phyloP scores from a whole-genome alignment of 2,888 invertebrate species.

The Andricus curvator region DNA sequence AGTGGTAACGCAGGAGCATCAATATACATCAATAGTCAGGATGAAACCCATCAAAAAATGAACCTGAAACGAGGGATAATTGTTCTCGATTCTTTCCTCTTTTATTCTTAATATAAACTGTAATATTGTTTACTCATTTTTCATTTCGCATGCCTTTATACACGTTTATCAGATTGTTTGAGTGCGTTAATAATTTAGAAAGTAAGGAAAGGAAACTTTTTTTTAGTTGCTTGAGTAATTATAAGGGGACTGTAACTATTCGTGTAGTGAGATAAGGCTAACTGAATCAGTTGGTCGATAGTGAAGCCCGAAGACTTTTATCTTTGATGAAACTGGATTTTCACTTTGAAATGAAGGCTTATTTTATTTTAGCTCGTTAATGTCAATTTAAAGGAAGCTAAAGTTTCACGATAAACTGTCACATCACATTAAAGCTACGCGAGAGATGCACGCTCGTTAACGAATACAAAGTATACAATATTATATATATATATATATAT shows the following conservation, averaged over 20 bases:
- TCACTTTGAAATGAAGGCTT: constrained; percentile 28
- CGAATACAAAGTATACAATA: constrained; percentile 1
- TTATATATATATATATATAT: too few species aligned
- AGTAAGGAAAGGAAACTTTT: neutral
- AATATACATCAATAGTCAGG: too few species aligned
- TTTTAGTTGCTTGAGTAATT: constrained; percentile 5
- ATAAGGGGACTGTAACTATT: constrained; percentile 11
- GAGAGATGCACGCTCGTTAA: constrained; percentile 3
- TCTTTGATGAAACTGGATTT: constrained; percentile 34
- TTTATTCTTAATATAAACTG: too few species aligned
- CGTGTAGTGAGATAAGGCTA: constrained; percentile 26
- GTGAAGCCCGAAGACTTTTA: constrained; percentile 21
- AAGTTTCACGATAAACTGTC: constrained; percentile 12
- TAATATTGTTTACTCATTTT: neutral
- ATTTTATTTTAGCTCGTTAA: constrained; percentile 32
- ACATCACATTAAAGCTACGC: constrained; percentile 6
- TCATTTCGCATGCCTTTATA: neutral
- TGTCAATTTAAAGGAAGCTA: constrained; percentile 29
- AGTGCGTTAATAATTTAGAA: constrained; percentile 25
- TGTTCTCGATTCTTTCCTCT: too few species aligned
- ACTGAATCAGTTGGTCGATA: constrained; percentile 22
- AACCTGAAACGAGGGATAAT: too few species aligned
- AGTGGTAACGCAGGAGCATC: too few species aligned
- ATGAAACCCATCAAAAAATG: too few species aligned
- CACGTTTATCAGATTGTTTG: neutral